These are phyloP conservation scores for Aurelia coerulea DNA, from an alignment of 30 jellyfish, hydroid and myxozoan species.

Conservation along the genomic window DNA sequence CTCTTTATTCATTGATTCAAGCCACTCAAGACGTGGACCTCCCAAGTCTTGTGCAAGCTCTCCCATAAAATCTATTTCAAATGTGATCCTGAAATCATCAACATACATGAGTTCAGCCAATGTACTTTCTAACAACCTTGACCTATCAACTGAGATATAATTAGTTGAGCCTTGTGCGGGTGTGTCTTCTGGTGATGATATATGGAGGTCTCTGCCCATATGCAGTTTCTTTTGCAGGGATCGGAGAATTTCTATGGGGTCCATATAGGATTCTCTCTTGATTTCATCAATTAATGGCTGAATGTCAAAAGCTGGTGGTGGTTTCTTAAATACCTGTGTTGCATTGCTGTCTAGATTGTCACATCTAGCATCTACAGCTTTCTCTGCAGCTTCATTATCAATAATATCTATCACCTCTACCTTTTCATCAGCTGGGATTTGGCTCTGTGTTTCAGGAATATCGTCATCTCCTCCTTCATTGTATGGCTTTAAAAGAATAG, in stretches of 20 bases:
- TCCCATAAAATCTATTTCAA: constrained; percentile 53
- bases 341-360: constrained; percentile 5
- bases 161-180: constrained; percentile 30
- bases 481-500: neutral
- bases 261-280: constrained; percentile 14
- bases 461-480: neutral
- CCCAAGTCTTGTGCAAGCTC: constrained; percentile 37
- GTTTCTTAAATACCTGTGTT: constrained; percentile 25
- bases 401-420: constrained; percentile 7
- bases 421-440: neutral
- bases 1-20: constrained; percentile 9
- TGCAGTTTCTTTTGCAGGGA: constrained; percentile 24
- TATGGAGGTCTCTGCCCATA: constrained; percentile 26
- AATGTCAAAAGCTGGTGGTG: constrained; percentile 35
- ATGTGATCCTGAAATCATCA: constrained; percentile 24
- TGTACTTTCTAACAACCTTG: constrained; percentile 11
- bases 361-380: constrained; percentile 10
- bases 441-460: neutral
- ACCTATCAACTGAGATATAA: constrained; percentile 27
- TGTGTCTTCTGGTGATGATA: constrained; percentile 2
- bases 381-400: constrained; percentile 24
- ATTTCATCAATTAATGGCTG: constrained; percentile 30
- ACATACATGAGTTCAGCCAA: constrained; percentile 29
- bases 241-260: constrained; percentile 22
- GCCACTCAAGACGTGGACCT: constrained; percentile 57